A percentile compares a stretch with the other conserved stretches of the same genome.
These are phyloP conservation scores for Periophthalmus magnuspinnatus DNA, from an alignment of 2,797 vertebrate species.

Conservation along the genomic window DNA sequence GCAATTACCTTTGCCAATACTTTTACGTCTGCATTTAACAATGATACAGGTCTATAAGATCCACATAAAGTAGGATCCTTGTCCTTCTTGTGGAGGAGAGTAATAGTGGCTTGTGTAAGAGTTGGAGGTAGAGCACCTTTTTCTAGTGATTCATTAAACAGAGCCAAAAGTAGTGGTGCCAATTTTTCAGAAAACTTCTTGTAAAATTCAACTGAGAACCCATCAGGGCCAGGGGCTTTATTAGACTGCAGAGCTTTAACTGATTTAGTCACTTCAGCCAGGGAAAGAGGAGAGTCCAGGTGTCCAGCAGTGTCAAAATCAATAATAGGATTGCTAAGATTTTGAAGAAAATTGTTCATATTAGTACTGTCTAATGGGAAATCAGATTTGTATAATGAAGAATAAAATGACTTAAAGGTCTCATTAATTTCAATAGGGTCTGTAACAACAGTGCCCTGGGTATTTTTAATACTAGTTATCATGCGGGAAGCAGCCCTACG, in stretches of 20 bases:
- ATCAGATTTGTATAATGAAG: conserved; percentile 14
- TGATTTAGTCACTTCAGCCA: neutral
- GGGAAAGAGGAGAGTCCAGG: neutral
- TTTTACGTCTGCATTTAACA: conserved; percentile 1
- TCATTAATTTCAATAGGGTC: conserved; percentile 15
- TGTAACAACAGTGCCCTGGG: too few relatives aligned
- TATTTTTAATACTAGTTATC: too few relatives aligned
- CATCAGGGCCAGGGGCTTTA: neutral
- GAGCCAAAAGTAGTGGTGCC: neutral
- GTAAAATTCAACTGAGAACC: neutral
- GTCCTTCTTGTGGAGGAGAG: conserved; percentile 1
- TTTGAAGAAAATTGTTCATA: conserved; percentile 1
- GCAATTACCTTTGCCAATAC: conserved; percentile 8
- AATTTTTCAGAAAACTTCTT: neutral
- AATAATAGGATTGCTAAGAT: neutral
- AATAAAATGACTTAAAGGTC: conserved; percentile 11
- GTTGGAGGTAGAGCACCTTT: too few relatives aligned
- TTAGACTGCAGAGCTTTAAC: neutral
- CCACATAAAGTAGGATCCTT: conserved; percentile 8
- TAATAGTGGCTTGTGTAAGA: neutral
- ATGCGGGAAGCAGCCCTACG: too few relatives aligned
- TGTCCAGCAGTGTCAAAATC: neutral
- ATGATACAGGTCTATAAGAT: neutral
- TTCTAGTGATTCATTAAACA: too few relatives aligned
- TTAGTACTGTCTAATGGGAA: neutral